These are phyloP conservation scores for Pogonomyrmex californicus DNA, from an alignment of 1,140 invertebrate genomes.

Conservation along the genomic window DNA sequence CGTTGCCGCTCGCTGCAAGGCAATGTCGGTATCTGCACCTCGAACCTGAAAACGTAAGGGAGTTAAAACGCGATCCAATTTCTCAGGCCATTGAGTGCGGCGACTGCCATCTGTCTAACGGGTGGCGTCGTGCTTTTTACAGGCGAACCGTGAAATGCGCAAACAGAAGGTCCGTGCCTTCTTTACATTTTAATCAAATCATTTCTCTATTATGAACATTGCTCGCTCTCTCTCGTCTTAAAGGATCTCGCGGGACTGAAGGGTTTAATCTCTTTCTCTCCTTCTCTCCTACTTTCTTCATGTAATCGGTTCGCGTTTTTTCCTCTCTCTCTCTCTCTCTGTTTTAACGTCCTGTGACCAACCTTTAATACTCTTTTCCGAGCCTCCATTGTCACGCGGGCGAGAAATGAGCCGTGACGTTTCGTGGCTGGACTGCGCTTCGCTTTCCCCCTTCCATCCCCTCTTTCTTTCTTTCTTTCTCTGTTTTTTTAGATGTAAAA, in stretches of 20 bases:
- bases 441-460: background rate
- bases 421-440: slow-evolving; percentile 45
- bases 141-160: slow-evolving; percentile 87
- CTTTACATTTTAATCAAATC: slow-evolving; percentile 88
- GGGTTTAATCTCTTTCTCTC: slow-evolving; percentile 77
- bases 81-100: slow-evolving; percentile 87
- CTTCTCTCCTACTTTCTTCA: slow-evolving; percentile 2
- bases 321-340: slow-evolving; percentile 29
- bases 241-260: slow-evolving; percentile 76
- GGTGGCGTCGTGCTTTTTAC: slow-evolving; percentile 84
- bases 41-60: slow-evolving; percentile 84
- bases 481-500: background rate
- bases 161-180: slow-evolving; percentile 85
- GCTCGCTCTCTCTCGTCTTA: slow-evolving; percentile 70
- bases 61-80: slow-evolving; percentile 88
- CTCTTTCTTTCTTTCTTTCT: background rate
- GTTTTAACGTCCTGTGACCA: slow-evolving; percentile 17
- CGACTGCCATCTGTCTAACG: slow-evolving; percentile 87
- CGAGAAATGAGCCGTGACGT: slow-evolving; percentile 57
- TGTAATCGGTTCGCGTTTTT: slow-evolving; percentile 33
- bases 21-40: slow-evolving; percentile 64
- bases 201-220: slow-evolving; percentile 85
- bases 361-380: slow-evolving; percentile 50
- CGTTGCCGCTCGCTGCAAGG: slow-evolving; percentile 53
- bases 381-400: slow-evolving; percentile 45